Base-by-base conservation (phyloP, 2,888 invertebrate genomes). In the Habrosyne pyritoides region DNA sequence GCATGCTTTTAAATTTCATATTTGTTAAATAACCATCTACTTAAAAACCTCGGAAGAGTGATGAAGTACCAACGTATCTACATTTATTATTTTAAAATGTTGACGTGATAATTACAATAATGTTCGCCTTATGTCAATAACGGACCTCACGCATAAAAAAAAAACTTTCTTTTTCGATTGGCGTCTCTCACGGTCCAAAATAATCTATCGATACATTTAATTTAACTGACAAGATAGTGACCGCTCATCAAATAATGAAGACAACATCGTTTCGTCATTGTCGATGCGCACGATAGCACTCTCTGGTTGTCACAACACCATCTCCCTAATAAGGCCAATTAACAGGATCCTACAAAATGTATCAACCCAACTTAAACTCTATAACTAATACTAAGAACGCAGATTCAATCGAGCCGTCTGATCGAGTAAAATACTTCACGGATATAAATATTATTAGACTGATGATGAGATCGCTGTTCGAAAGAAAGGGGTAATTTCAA, bases 211-310 rank as follows among this genome's bases (percentile, higher is more conserved):
- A 91, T 91, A 90, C 90, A 90, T 92, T 91, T 91, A 89, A 91
- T 89, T 88, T 90, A 90, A 86, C 91, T 91, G 92, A 91, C 92
- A 91, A 89, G 89, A 89, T 89, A 91, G 89, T 89, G 91, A 90
- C 84, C 89, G 91, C 88, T 91, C 91, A 89, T 91, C 91, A 91
- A 89, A 90, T 91, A 91, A 91, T 91, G 89, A 92, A 91, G 91
- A 91, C 91, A 91, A 88, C 89, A 86, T 89, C 91, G 92, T 92
- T 92, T 92, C 92, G 91, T 92, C 92, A 91, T 91, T 92, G 92
- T 92, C 89, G 92, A 91, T 92, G 89, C 80, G 77, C 91, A 91
- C 91, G 92, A 92, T 92, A 92, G 85, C 91, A 91, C 91, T 91
- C 88, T 88, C 81, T 77, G 79, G 85, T 91, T 92, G 92, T 92